Evolutionary conservation across 2,113 vertebrate genomes (phyloP).

Genomic region (Dinomys branickii): DNA sequence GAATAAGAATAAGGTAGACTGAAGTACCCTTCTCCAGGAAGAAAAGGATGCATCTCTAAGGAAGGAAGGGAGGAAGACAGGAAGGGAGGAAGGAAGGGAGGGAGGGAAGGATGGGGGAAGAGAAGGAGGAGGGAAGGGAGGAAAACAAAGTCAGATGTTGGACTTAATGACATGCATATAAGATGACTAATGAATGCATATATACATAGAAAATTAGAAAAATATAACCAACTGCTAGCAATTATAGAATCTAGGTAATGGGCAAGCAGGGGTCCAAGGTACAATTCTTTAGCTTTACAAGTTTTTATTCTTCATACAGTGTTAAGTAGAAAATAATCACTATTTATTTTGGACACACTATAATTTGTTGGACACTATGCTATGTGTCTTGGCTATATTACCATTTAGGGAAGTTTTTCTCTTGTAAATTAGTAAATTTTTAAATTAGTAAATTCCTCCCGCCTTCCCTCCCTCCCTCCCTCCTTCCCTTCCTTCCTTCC

Average conservation of each 20-base stretch:
- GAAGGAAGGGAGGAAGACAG: background rate
- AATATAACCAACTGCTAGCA: background rate
- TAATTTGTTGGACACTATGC: background rate
- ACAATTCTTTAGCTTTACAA: background rate
- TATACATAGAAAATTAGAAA: background rate
- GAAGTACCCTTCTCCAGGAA: background rate
- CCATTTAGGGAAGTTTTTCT: background rate
- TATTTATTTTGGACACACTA: background rate
- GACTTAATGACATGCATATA: background rate
- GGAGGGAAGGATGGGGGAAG: background rate
- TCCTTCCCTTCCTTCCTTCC: no score
- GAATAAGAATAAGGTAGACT: background rate
- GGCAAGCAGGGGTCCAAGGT: background rate
- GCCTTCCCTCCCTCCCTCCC: background rate
- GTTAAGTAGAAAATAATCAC: background rate
- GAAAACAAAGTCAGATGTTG: background rate
- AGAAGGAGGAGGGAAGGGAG: background rate
- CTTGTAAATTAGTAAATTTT: background rate
- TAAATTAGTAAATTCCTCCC: background rate
- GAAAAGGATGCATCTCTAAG: constrained; percentile 28
- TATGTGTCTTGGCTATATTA: background rate
- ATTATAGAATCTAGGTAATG: background rate
- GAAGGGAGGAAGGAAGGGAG: background rate
- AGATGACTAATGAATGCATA: background rate
- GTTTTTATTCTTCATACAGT: constrained; percentile 1